Evolutionary conservation across 2,888 invertebrate genomes (phyloP).

Genomic region (Graphium colonna): DNA sequence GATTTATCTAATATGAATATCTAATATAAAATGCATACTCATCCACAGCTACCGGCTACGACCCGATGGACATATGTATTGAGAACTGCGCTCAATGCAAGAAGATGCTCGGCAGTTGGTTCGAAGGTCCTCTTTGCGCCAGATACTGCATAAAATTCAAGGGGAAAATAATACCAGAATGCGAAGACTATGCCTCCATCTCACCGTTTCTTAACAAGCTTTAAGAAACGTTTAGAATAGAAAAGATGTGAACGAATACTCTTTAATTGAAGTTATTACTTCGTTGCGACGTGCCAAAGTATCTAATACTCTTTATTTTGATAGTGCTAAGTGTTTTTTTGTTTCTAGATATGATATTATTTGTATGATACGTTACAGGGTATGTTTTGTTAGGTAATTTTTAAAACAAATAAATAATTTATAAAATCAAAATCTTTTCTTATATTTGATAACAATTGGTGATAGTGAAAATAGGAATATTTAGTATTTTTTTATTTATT

Average conservation of each 20-base stretch:
- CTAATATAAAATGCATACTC: background rate
- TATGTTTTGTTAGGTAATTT: too few species aligned
- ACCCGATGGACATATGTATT: slow-evolving; percentile 81
- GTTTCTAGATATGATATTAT: slow-evolving; percentile 37
- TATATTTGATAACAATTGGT: too few species aligned
- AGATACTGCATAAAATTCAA: slow-evolving; percentile 91
- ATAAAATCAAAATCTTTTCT: too few species aligned
- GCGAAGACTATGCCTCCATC: slow-evolving; percentile 90
- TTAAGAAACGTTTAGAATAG: slow-evolving; percentile 31
- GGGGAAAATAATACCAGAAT: slow-evolving; percentile 91
- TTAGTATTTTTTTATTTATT: too few species aligned
- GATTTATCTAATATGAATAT: background rate
- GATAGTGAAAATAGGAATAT: too few species aligned
- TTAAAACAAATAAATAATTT: too few species aligned
- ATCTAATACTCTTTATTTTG: slow-evolving; percentile 44
- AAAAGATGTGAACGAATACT: background rate
- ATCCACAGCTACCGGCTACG: slow-evolving; percentile 69
- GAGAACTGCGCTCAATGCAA: too few species aligned
- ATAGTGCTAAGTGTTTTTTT: slow-evolving; percentile 33
- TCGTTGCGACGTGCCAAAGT: slow-evolving; percentile 45
- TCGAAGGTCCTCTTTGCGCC: slow-evolving; percentile 92
- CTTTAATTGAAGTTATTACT: background rate
- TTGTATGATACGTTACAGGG: slow-evolving; percentile 25
- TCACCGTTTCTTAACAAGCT: slow-evolving; percentile 85
- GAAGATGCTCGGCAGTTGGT: slow-evolving; percentile 93